phyloP scores from a whole-genome alignment of 2,113 vertebrate genomes.

The Rhea americana region DNA sequence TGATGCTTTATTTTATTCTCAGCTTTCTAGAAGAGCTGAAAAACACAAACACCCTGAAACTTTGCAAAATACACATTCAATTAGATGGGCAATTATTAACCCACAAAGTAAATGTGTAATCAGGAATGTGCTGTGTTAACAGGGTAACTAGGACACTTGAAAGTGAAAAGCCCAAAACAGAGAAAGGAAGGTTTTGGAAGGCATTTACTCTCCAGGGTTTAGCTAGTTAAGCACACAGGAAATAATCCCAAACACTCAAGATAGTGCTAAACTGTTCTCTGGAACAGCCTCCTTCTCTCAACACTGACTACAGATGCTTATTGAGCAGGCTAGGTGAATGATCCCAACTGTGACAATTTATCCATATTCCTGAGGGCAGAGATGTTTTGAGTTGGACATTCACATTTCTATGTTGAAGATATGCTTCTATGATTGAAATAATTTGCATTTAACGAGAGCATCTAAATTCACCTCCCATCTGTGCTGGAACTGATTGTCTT shows the following conservation, averaged over 20 bases:
- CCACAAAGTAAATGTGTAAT: not conserved
- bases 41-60: not conserved
- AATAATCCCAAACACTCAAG: not conserved
- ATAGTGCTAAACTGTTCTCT: not conserved
- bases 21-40: not conserved
- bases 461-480: not conserved
- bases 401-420: not conserved
- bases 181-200: not conserved
- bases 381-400: not conserved
- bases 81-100: not conserved
- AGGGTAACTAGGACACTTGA: not conserved
- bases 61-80: not conserved
- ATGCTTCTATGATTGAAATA: not conserved
- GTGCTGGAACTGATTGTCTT: slow-evolving; percentile 24
- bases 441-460: not conserved
- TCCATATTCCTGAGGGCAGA: not conserved
- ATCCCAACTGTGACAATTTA: not conserved
- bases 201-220: not conserved
- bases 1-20: not conserved
- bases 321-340: not conserved
- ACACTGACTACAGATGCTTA: not conserved
- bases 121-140: not conserved
- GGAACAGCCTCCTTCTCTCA: not conserved
- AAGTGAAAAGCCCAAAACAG: not conserved
- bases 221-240: not conserved